Evolutionary conservation across 2,888 invertebrate species (phyloP).

Genomic region (Cynaeus angustus): DNA sequence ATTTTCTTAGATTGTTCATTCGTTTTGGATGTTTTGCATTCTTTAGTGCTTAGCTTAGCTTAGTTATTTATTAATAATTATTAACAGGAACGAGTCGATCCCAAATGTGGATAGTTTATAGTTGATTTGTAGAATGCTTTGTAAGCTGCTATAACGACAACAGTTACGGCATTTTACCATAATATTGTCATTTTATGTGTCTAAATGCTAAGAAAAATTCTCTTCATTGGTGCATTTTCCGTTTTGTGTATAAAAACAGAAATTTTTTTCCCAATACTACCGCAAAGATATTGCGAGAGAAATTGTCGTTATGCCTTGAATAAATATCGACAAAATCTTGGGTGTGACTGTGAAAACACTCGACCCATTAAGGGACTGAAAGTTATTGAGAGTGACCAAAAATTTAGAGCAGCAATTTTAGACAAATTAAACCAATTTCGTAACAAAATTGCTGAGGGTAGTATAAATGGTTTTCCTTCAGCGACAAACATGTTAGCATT

Average conservation of each 20-base stretch:
- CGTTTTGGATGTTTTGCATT: too few relatives aligned
- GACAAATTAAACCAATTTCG: not conserved
- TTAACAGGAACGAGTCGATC: too few relatives aligned
- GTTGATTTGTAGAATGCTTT: too few relatives aligned
- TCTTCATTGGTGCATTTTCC: too few relatives aligned
- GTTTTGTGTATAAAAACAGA: not conserved
- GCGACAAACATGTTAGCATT: not conserved
- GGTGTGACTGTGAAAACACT: not conserved
- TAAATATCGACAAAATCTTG: not conserved
- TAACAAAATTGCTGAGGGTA: not conserved
- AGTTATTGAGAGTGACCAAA: not conserved
- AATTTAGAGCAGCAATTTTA: not conserved
- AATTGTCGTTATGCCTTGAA: not conserved
- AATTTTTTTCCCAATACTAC: not conserved
- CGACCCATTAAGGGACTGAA: not conserved
- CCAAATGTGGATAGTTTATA: too few relatives aligned
- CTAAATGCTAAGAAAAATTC: too few relatives aligned
- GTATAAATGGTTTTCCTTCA: not conserved
- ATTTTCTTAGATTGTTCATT: too few relatives aligned
- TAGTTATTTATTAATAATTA: too few relatives aligned
- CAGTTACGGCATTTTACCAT: too few relatives aligned
- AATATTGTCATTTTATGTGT: too few relatives aligned
- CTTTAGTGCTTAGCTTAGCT: too few relatives aligned
- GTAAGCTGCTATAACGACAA: too few relatives aligned
- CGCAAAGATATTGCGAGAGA: slow-evolving; percentile 1